Evolutionary conservation across 92 coral and sea anemone genomes (phyloP).

Genomic region (Virgularia gustaviana): DNA sequence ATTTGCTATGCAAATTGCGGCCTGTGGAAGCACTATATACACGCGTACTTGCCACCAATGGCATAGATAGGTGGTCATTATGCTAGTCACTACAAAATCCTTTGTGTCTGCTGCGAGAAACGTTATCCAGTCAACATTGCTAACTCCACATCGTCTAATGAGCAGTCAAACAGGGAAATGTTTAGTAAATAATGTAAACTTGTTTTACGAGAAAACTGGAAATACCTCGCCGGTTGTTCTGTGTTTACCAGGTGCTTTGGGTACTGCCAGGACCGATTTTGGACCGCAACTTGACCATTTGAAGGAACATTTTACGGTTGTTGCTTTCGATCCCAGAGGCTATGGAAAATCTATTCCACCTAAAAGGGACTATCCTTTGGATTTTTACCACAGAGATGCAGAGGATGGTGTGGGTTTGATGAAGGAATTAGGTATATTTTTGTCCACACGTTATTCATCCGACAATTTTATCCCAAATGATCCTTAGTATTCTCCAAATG

Average conservation of each 20-base stretch:
- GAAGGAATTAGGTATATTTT: conserved; percentile 61
- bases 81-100: no score
- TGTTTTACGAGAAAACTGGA: conserved; percentile 76
- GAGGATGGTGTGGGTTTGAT: conserved; percentile 83
- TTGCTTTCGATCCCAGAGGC: conserved; percentile 94
- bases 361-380: conserved; percentile 82
- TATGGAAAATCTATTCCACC: conserved; percentile 97
- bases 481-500: background rate
- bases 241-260: conserved; percentile 92
- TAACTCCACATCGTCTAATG: conserved; percentile 4
- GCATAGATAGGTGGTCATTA: no score
- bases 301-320: conserved; percentile 67
- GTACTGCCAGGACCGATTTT: conserved; percentile 88
- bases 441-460: no score
- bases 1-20: no score
- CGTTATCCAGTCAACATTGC: background rate
- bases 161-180: conserved; percentile 55
- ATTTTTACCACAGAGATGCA: conserved; percentile 84
- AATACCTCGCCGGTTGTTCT: conserved; percentile 60
- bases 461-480: no score
- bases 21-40: no score
- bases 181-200: conserved; percentile 72
- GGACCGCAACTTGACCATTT: conserved; percentile 83
- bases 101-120: conserved; percentile 16
- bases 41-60: no score